A percentile compares a stretch with the other conserved stretches of the same genome.
Evolutionary conservation across 2,113 vertebrate genomes (phyloP).

Genomic region (Epinephelus fuscoguttatus): DNA sequence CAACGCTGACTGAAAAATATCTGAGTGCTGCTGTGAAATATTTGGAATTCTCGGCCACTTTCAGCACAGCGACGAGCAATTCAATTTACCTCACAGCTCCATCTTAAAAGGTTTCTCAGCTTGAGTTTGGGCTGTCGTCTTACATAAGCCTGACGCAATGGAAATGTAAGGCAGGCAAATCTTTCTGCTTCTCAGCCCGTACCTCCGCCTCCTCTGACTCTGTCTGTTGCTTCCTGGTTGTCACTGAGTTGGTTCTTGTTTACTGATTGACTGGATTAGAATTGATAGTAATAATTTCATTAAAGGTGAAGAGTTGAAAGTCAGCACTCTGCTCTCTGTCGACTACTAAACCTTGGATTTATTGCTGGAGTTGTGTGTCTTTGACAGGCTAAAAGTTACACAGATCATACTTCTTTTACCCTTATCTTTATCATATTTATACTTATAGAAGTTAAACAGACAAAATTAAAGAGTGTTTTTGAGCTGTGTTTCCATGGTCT

Average conservation of each 20-base stretch:
- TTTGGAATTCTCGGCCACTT: conserved; percentile 21
- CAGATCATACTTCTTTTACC: neutral
- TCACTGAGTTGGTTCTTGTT: conserved; percentile 8
- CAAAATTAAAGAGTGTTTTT: neutral
- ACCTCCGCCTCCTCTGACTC: neutral
- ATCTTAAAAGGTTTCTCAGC: conserved; percentile 26
- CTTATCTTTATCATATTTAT: neutral
- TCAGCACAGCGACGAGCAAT: neutral
- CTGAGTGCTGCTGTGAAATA: conserved; percentile 16
- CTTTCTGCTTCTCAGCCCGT: conserved; percentile 3
- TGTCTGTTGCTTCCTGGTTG: conserved; percentile 38
- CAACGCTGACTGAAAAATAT: conserved; percentile 2
- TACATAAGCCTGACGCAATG: conserved; percentile 6
- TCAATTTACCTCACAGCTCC: conserved; percentile 19
- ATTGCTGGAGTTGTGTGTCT: neutral
- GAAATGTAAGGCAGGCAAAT: conserved; percentile 29
- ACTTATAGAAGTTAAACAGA: neutral
- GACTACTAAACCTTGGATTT: neutral
- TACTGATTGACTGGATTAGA: conserved; percentile 24
- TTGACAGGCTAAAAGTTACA: neutral
- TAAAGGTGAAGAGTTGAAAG: conserved; percentile 11
- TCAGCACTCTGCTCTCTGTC: neutral
- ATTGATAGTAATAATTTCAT: conserved; percentile 16
- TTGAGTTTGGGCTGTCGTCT: neutral
- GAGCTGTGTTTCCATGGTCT: neutral